These are phyloP conservation scores for Zoanthus sansibaricus DNA, from an alignment of 92 coral and sea anemone genomes.

Conservation along the genomic window DNA sequence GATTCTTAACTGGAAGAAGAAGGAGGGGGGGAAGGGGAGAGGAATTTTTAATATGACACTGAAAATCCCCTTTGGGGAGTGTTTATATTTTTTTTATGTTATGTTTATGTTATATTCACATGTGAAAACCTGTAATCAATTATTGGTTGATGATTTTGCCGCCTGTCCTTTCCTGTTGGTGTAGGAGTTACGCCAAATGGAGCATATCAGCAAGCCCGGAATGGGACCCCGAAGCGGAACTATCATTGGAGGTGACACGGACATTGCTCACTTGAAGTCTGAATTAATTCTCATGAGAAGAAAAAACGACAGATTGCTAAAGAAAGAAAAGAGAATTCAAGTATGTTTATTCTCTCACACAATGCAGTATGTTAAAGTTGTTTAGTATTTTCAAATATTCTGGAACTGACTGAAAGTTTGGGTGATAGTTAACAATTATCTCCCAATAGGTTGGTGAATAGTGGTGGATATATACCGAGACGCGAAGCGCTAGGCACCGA, in stretches of 20 bases:
- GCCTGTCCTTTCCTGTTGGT: not conserved
- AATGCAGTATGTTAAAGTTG: not conserved
- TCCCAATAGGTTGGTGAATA: too few species aligned
- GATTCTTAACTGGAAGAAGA: too few species aligned
- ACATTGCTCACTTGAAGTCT: constrained; percentile 78
- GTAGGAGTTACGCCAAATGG: constrained; percentile 98
- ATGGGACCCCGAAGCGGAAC: constrained; percentile 80
- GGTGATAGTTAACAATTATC: too few species aligned
- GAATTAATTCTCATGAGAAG: constrained; percentile 85
- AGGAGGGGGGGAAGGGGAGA: too few species aligned
- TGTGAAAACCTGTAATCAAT: not conserved
- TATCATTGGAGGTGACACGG: constrained; percentile 73
- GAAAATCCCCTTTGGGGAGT: too few species aligned
- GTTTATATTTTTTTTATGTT: too few species aligned
- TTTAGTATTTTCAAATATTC: not conserved
- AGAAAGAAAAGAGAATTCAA: constrained; percentile 96
- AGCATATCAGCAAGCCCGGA: constrained; percentile 80
- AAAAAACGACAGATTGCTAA: constrained; percentile 81
- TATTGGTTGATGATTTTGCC: not conserved
- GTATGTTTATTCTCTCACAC: constrained; percentile 42
- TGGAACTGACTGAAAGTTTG: not conserved
- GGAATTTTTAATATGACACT: too few species aligned
- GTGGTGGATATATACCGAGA: too few species aligned
- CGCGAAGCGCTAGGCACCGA: too few species aligned
- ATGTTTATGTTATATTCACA: too few species aligned